A percentile compares a stretch with the other conserved stretches of the same genome.
Evolutionary conservation across 1,140 invertebrate species (phyloP).

Genomic region (Latrodectus geometricus): DNA sequence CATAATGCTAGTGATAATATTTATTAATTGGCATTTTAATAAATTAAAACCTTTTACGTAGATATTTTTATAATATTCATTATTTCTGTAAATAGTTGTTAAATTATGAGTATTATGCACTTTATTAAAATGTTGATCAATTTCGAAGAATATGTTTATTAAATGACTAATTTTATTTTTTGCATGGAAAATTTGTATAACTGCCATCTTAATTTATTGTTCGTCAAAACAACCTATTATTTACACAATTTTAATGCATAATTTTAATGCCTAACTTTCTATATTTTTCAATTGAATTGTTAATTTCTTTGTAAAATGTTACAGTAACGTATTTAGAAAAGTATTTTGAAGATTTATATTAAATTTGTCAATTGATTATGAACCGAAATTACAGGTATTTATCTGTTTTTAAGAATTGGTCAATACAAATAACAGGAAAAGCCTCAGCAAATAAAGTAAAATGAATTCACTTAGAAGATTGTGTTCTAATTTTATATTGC

Average conservation of each 20-base stretch:
- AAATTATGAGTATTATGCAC: no score
- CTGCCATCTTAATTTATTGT: background rate
- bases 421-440: no score
- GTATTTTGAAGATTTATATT: background rate
- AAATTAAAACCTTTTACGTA: background rate
- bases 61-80: no score
- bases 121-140: no score
- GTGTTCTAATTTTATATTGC: background rate
- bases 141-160: no score
- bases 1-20: background rate
- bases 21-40: background rate
- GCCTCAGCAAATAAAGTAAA: no score
- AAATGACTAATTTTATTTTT: no score
- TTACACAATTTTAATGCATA: background rate
- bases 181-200: no score
- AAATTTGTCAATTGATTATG: no score
- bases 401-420: no score
- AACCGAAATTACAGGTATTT: no score
- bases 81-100: no score
- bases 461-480: background rate
- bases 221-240: background rate
- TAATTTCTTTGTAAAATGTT: background rate
- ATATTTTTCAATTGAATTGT: background rate
- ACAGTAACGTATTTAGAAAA: background rate
- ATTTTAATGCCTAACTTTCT: background rate